Conservation (phyloP, 1,140 invertebrate species). For the Cyclargus thomasi region DNA sequence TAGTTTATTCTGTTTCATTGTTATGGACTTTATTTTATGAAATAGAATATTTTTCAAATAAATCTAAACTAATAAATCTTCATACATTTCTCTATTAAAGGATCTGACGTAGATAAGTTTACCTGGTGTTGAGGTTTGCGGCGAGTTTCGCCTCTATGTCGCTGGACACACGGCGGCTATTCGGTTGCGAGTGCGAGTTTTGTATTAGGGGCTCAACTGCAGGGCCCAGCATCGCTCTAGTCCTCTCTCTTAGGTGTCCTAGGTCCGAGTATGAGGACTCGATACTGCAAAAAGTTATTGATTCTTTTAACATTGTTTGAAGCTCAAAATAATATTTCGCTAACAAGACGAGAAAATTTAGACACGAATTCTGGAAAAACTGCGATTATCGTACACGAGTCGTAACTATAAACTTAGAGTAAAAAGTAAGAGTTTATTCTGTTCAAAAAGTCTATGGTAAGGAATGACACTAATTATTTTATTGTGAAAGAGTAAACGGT, state of each 20-base stretch:
- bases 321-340: neutral
- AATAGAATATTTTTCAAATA: slow-evolving; percentile 12
- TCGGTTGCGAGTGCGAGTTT: slow-evolving; percentile 52
- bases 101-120: slow-evolving; percentile 20
- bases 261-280: slow-evolving; percentile 65
- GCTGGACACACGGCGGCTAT: slow-evolving; percentile 53
- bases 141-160: slow-evolving; percentile 57
- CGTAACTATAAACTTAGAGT: too few relatives aligned
- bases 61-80: slow-evolving; percentile 15
- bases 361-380: neutral
- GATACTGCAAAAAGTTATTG: slow-evolving; percentile 37
- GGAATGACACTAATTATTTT: too few relatives aligned
- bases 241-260: slow-evolving; percentile 50
- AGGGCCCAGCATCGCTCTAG: slow-evolving; percentile 47
- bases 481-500: too few relatives aligned
- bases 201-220: slow-evolving; percentile 45
- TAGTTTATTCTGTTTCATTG: neutral
- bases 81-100: slow-evolving; percentile 11
- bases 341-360: neutral
- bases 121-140: slow-evolving; percentile 63
- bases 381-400: too few relatives aligned
- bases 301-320: neutral
- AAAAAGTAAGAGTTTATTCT: too few relatives aligned
- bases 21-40: slow-evolving; percentile 12
- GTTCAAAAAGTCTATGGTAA: too few relatives aligned